Conservation (phyloP, 2,113 vertebrate species). For the Craseonycteris thonglongyai region DNA sequence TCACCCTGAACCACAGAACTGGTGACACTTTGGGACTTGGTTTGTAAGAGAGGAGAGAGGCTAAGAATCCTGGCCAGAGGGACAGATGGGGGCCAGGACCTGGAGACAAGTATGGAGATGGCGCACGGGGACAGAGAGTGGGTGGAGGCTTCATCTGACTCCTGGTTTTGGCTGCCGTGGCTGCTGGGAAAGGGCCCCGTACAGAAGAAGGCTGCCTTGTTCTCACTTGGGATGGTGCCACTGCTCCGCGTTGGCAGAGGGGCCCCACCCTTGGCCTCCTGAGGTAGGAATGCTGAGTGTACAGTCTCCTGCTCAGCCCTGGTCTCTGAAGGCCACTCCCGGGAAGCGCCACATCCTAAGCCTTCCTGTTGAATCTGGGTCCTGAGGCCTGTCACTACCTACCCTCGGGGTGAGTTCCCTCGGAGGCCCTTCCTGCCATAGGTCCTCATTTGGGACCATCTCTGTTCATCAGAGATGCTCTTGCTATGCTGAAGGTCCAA, state of each 20-base stretch:
- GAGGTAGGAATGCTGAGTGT: neutral
- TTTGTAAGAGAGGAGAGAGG: neutral
- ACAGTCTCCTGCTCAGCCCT: accelerated
- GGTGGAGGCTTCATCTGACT: neutral
- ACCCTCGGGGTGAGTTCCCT: neutral
- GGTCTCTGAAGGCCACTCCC: neutral
- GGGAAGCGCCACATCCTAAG: neutral
- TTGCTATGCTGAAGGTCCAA: neutral
- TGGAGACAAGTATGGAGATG: neutral
- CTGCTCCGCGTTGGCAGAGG: neutral
- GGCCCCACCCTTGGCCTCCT: neutral
- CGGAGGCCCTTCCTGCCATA: neutral
- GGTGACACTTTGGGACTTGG: neutral
- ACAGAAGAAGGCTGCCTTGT: constrained; percentile 1
- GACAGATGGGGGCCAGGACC: neutral
- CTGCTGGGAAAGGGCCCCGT: neutral
- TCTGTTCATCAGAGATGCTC: neutral
- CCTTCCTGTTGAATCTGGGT: neutral
- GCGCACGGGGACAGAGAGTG: no score
- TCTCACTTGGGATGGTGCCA: neutral
- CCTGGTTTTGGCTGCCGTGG: neutral
- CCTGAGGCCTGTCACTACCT: neutral
- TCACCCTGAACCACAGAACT: neutral
- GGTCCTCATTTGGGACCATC: neutral
- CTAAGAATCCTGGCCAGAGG: neutral